Evolutionary conservation across 1,140 invertebrate genomes (phyloP).

Genomic region (Pseudomyrmex sp.): DNA sequence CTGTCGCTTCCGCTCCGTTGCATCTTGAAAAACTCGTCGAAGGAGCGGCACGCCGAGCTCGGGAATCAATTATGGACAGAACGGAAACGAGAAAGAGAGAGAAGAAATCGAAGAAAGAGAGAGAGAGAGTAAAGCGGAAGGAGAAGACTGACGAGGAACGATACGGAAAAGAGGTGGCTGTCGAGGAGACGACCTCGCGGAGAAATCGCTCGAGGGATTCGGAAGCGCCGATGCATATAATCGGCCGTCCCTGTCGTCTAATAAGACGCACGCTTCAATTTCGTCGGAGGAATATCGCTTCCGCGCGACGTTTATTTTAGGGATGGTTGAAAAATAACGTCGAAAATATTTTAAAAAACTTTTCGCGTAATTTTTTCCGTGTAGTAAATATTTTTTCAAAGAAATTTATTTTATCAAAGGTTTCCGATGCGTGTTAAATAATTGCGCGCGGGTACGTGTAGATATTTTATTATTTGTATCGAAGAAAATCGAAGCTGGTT

Average conservation of each 20-base stretch:
- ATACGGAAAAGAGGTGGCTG: slow-evolving; percentile 15
- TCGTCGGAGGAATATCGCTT: slow-evolving; percentile 40
- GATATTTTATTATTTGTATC: no score
- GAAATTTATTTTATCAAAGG: no score
- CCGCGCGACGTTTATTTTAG: slow-evolving; percentile 43
- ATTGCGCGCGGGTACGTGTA: no score
- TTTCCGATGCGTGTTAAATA: no score
- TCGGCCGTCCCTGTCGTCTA: slow-evolving; percentile 52
- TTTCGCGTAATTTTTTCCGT: no score
- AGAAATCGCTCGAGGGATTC: slow-evolving; percentile 51
- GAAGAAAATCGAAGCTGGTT: neutral
- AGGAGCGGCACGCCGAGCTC: slow-evolving; percentile 46
- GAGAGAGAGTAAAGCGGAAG: slow-evolving; percentile 27
- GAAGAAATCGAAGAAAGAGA: neutral
- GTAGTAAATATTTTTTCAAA: no score
- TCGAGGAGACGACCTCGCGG: slow-evolving; percentile 6
- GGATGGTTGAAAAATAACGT: neutral
- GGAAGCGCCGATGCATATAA: slow-evolving; percentile 58
- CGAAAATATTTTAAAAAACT: slow-evolving; percentile 7
- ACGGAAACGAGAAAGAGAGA: slow-evolving; percentile 18
- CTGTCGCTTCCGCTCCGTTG: slow-evolving; percentile 64
- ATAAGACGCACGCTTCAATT: slow-evolving; percentile 55
- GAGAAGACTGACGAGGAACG: slow-evolving; percentile 4
- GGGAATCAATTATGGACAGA: slow-evolving; percentile 63
- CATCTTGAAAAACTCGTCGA: slow-evolving; percentile 66